Percentiles rank a stretch among this genome's conserved stretches.
These are phyloP conservation scores for Montipora capricornis DNA, from an alignment of 64 coral and sea anemone species.

Conservation along the genomic window DNA sequence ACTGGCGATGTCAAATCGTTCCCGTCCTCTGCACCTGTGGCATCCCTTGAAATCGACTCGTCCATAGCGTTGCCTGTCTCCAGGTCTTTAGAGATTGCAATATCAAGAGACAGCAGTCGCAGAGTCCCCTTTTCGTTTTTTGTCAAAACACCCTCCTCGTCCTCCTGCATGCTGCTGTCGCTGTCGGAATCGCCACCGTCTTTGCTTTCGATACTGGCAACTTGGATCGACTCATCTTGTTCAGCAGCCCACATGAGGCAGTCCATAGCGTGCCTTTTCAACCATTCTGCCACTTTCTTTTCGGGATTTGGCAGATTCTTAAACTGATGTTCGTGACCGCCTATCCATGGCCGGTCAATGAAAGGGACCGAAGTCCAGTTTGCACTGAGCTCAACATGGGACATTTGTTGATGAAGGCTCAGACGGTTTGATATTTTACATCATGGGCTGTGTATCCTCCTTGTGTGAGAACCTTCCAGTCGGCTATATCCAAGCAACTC, in stretches of 20 bases:
- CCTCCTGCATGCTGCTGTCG: not conserved
- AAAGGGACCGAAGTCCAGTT: conserved; percentile 15
- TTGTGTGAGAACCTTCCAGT: no score
- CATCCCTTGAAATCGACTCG: no score
- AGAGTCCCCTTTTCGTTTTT: no score
- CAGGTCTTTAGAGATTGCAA: no score
- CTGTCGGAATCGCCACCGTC: not conserved
- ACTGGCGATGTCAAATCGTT: no score
- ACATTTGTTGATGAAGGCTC: conserved; percentile 55
- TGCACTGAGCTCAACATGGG: conserved; percentile 37
- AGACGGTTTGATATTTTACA: conserved; percentile 41
- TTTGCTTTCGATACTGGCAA: not conserved
- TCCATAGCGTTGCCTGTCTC: no score
- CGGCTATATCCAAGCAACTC: no score
- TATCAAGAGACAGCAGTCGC: no score
- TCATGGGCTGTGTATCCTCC: conserved; percentile 26
- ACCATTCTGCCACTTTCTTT: conserved; percentile 46
- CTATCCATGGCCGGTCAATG: conserved; percentile 51
- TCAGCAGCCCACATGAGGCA: conserved; percentile 59
- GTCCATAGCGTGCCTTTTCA: conserved; percentile 62
- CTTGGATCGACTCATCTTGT: not conserved
- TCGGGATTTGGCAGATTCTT: conserved; percentile 27
- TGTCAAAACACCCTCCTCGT: not conserved
- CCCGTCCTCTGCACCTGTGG: no score
- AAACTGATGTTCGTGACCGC: not conserved